phyloP scores from a whole-genome alignment of 2,113 vertebrate genomes.

The Vireo altiloquus region DNA sequence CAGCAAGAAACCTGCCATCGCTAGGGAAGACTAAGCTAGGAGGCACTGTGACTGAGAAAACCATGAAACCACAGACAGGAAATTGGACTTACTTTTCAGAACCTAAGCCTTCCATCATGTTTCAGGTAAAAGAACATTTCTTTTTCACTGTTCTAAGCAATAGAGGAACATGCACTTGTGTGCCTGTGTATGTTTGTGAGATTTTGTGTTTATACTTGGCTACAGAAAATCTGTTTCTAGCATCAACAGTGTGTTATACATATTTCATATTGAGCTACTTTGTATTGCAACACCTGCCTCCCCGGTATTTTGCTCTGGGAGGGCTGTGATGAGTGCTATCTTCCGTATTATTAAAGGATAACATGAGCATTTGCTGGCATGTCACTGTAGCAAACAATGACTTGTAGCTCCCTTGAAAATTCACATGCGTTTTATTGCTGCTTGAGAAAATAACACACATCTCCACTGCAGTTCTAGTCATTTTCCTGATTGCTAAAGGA shows the following conservation, averaged over 20 bases:
- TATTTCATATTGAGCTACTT: not conserved
- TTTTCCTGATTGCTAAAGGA: slow-evolving; percentile 51
- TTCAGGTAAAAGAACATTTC: not conserved
- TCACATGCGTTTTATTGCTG: slow-evolving; percentile 9
- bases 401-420: slow-evolving; percentile 40
- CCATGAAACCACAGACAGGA: not conserved
- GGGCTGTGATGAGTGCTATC: not conserved
- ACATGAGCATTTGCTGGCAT: not conserved
- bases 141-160: not conserved
- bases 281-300: not conserved
- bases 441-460: slow-evolving; percentile 35
- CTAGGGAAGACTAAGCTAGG: not conserved
- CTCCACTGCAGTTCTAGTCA: not conserved
- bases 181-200: not conserved
- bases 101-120: not conserved
- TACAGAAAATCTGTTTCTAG: not conserved
- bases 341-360: slow-evolving; percentile 25
- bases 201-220: not conserved
- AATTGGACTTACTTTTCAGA: not conserved
- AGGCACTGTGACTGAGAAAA: not conserved
- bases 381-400: slow-evolving; percentile 35
- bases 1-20: not conserved
- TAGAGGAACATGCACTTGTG: not conserved
- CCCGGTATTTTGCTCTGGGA: not conserved
- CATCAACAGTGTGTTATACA: not conserved